phyloP scores from a whole-genome alignment of 1,140 invertebrate species.

The Notospermus geniculatus region DNA sequence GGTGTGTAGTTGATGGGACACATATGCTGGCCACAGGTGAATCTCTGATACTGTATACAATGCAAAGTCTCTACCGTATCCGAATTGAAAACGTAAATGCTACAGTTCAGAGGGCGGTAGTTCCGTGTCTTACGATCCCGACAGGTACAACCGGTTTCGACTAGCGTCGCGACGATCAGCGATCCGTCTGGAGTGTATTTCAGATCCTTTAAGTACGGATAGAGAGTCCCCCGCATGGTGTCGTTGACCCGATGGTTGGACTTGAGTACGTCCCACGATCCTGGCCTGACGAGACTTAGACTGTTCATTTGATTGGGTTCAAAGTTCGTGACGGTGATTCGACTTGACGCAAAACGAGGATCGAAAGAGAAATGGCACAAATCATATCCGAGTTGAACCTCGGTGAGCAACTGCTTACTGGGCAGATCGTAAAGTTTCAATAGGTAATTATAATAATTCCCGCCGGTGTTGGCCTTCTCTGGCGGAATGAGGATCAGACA shows the following conservation, averaged over 20 bases:
- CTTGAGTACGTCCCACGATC: constrained; percentile 40
- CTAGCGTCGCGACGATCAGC: constrained; percentile 48
- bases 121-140: constrained; percentile 43
- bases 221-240: constrained; percentile 33
- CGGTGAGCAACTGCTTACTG: constrained; percentile 37
- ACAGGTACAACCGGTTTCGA: constrained; percentile 45
- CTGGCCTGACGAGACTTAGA: constrained; percentile 40
- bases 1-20: constrained; percentile 53
- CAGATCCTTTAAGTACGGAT: constrained; percentile 46
- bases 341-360: constrained; percentile 45
- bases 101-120: constrained; percentile 44
- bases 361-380: constrained; percentile 52
- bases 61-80: constrained; percentile 49
- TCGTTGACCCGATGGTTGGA: constrained; percentile 46
- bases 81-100: constrained; percentile 50
- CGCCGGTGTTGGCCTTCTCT: constrained; percentile 24
- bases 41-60: constrained; percentile 53
- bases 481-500: constrained; percentile 49
- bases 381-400: constrained; percentile 37
- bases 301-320: constrained; percentile 42
- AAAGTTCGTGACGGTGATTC: constrained; percentile 53
- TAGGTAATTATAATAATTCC: constrained; percentile 30
- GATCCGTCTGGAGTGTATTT: constrained; percentile 49
- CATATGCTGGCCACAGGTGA: constrained; percentile 47
- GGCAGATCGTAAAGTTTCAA: constrained; percentile 47